phyloP scores from a whole-genome alignment of 2,113 vertebrate species.

The Cyphomyrus discorhynchus region DNA sequence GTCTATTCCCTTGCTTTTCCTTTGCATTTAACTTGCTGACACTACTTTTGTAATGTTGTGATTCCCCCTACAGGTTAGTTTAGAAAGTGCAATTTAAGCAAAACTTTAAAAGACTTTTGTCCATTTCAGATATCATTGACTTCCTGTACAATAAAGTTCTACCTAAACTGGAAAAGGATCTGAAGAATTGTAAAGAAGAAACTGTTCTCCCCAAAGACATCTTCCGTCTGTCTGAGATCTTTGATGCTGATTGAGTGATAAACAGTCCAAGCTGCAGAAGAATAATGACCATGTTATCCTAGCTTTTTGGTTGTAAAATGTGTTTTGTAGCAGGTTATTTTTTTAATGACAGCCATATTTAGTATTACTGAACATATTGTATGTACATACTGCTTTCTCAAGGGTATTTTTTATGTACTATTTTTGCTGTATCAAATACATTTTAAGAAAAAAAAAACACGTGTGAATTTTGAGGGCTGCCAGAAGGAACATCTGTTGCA shows the following conservation, averaged over 20 bases:
- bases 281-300: background rate
- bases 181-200: background rate
- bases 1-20: background rate
- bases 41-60: background rate
- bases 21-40: background rate
- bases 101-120: background rate
- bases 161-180: slow-evolving; percentile 32
- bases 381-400: background rate
- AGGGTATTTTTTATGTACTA: background rate
- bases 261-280: slow-evolving; percentile 26
- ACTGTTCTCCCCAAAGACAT: background rate
- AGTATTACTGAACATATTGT: background rate
- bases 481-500: background rate
- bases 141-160: slow-evolving; percentile 36
- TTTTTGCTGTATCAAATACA: background rate
- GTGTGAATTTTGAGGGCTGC: background rate
- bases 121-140: slow-evolving; percentile 49
- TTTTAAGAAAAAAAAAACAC: background rate
- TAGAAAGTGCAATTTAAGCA: background rate
- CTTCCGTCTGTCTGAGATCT: slow-evolving; percentile 40
- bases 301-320: background rate
- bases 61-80: background rate
- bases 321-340: background rate
- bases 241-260: slow-evolving; percentile 25
- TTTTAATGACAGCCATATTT: background rate